Evolutionary conservation across 1,140 invertebrate genomes (phyloP), one percentile per base, ranked within the genome.

Genomic region (Danaus plexippus): DNA sequence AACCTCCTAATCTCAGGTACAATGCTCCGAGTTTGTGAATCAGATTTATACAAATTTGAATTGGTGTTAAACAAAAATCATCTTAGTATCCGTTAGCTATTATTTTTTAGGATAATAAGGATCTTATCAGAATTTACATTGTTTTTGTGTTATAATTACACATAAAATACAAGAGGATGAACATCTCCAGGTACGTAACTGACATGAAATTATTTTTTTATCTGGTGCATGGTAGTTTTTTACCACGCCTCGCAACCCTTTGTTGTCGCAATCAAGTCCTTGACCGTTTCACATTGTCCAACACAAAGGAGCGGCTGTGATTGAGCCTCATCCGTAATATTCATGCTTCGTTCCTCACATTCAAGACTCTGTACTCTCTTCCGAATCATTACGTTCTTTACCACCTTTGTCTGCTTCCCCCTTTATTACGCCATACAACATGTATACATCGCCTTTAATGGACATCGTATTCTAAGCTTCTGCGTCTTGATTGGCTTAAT

Each of bases 351-450:
- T 66, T 76, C 76, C 64, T 75, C 66, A 71, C 75, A 84, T 82
- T 82, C 77, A 79, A 71, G 68, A 69, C 70, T 68, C 55, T 67
- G 63, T 64, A 80, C 75, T 82, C 73, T 72, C 80, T 85, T 85
- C 80, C 81, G 72, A 83, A 81, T 85, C 81, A 86, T 87, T 87
- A 87, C 75, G 68, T 74, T 79, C 75, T 68, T 77, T 69, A 74
- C 74, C 75, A 73, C 70, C 64, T 82, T 83, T 84, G 74, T 81
- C 63, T 68, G 71, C 63, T 70, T 72, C 69, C 67, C 69, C 70
- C 63, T 83, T 77, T 80, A 80, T 79, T 74, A 73, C 73, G 59
- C 67, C 73, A 75, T 73, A 73, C 66, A 68, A 75, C 69, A 74
- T 75, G 69, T 77, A 73, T 64, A 71, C 70, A 68, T 76, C 78